phyloP scores from a whole-genome alignment of 2,113 vertebrate species.

The Cariama cristata region DNA sequence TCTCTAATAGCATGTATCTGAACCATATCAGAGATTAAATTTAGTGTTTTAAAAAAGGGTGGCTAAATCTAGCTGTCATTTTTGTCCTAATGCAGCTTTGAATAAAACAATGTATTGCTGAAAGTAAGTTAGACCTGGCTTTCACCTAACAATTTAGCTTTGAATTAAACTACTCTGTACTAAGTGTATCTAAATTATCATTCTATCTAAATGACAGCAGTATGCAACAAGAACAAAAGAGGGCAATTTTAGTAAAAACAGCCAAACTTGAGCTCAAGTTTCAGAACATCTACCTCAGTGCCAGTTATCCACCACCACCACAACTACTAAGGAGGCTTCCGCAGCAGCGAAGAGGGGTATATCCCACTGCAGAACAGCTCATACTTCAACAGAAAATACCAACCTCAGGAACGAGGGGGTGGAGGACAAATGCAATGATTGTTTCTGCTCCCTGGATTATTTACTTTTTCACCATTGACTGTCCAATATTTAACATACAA shows the following conservation, averaged over 20 bases:
- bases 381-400: background rate
- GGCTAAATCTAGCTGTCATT: background rate
- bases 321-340: background rate
- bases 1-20: background rate
- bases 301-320: background rate
- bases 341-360: background rate
- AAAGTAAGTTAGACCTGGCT: background rate
- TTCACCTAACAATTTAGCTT: background rate
- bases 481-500: background rate
- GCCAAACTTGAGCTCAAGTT: background rate
- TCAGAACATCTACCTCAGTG: background rate
- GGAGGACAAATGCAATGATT: background rate
- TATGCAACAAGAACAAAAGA: background rate
- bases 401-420: background rate
- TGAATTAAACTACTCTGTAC: background rate
- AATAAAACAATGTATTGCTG: background rate
- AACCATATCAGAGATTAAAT: background rate
- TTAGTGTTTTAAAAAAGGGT: background rate
- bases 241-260: background rate
- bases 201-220: background rate
- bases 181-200: background rate
- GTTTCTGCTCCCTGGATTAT: background rate
- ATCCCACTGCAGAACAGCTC: background rate
- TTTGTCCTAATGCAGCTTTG: background rate
- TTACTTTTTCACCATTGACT: background rate